A percentile compares a stretch with the other conserved stretches of the same genome.
Evolutionary conservation across 1,140 invertebrate genomes (phyloP).

Genomic region (Mylabris phalerata): DNA sequence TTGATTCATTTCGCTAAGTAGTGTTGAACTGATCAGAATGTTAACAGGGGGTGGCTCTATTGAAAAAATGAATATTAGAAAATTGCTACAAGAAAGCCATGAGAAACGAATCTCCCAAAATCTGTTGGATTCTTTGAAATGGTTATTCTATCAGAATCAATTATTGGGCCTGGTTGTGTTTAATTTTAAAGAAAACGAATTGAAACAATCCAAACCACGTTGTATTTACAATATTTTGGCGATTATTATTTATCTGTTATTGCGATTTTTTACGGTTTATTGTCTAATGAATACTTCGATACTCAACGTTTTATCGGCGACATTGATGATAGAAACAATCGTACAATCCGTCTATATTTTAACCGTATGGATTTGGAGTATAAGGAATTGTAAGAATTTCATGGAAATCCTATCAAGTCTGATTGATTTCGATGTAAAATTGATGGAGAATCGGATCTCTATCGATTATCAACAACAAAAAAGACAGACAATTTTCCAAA

Average conservation of each 20-base stretch:
- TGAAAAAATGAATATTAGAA: too few relatives aligned
- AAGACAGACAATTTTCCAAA: not conserved
- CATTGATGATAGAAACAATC: not conserved
- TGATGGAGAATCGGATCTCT: not conserved
- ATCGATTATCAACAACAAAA: slow-evolving; percentile 1
- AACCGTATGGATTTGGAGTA: slow-evolving; percentile 2
- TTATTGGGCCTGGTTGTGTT: not conserved
- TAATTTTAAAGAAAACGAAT: not conserved
- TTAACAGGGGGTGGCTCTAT: not conserved
- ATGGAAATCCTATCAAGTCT: not conserved
- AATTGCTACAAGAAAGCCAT: not conserved
- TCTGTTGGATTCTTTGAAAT: not conserved
- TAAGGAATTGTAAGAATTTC: not conserved
- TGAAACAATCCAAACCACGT: not conserved
- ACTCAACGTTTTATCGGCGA: not conserved
- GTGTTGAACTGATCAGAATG: not conserved
- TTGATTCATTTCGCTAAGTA: too few relatives aligned
- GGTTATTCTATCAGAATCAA: not conserved
- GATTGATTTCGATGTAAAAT: slow-evolving; percentile 1
- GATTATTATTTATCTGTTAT: not conserved
- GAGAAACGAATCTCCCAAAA: not conserved
- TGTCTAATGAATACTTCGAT: not conserved
- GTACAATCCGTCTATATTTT: not conserved
- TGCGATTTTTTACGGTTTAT: not conserved
- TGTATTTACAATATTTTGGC: not conserved